Evolutionary conservation across 2,888 invertebrate species (phyloP), one percentile per base, ranked within the genome.

Genomic region (Sarcophaga subvicina): DNA sequence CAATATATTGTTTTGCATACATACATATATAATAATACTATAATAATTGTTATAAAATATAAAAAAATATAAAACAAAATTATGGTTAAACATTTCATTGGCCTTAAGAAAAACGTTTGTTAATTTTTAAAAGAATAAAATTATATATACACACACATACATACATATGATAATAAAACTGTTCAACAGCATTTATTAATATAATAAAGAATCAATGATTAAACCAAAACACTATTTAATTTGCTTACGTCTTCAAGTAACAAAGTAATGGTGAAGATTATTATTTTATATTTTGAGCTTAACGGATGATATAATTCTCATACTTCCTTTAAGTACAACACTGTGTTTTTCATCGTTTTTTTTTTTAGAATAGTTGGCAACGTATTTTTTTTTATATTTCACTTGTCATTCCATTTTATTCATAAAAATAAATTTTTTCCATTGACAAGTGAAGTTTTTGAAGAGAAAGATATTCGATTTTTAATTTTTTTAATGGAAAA

Each of bases 161-260:
- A 73, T 70, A 80, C 62, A 76, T 82, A 82, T 71, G 64, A 83
- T 73, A 67, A 80, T 83, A 79, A 70, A 77, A 84, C 54, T 87
- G 87, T 87, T 81, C 45, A 84, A 81, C 73, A 76, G 84, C 87
- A 87, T 87, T 84, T 87, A 84, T 69, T 81, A 79, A 66, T 66
- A 71, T 82, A 54, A 83, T 75, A 80, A 71, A 82, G 66, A 72
- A 49, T 17, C 72, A 54, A 60, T 20, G 66, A 76, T 83, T 76
- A 70, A 45, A 69, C 75, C 17, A 73, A 17, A 62, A 22, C 45
- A 63, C 37, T 37, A 10, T 2, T 37, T 37, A 8, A 37, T 37
- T 37, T 37, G 37, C 37, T 37, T 37, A 37, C 10, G 0, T 37
- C 37, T 37, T 37, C 37, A 37, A 37, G 10, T 37, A 37, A 37